phyloP scores from a whole-genome alignment of 2,113 vertebrate species.

The Macrotis lagotis region DNA sequence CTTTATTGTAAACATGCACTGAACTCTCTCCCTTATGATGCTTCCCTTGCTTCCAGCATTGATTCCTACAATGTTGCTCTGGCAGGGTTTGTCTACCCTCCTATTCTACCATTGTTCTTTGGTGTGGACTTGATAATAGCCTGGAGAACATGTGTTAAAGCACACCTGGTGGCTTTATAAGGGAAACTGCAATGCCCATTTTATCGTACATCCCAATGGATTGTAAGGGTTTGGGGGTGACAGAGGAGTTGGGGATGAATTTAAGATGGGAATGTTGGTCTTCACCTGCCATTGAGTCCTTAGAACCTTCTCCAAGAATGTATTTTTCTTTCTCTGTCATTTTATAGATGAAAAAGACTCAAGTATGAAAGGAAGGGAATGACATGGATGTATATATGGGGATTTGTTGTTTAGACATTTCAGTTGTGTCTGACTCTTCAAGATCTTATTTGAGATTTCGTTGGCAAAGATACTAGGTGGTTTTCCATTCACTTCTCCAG shows the following conservation, averaged over 20 bases:
- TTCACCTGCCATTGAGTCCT: not conserved
- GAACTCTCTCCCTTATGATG: not conserved
- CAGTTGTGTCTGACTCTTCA: not conserved
- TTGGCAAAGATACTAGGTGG: not conserved
- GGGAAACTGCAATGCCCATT: not conserved
- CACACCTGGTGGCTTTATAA: not conserved
- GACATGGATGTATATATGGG: not conserved
- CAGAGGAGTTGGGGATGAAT: not conserved
- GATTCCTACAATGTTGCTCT: not conserved
- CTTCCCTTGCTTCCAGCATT: not conserved
- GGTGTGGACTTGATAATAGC: not conserved
- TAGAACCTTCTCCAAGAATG: not conserved
- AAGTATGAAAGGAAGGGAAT: not conserved
- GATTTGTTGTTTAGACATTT: not conserved
- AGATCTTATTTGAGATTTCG: not conserved
- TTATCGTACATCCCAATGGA: too few relatives aligned
- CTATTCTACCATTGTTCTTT: not conserved
- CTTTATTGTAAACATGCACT: not conserved
- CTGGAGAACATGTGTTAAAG: not conserved
- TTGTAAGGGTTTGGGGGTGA: not conserved
- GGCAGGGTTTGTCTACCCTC: not conserved
- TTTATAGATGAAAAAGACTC: not conserved
- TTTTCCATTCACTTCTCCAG: not conserved
- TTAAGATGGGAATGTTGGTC: not conserved
- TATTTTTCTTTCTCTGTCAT: not conserved